Base-by-base conservation (phyloP, 2,888 invertebrate genomes). In the Mythimna impura region DNA sequence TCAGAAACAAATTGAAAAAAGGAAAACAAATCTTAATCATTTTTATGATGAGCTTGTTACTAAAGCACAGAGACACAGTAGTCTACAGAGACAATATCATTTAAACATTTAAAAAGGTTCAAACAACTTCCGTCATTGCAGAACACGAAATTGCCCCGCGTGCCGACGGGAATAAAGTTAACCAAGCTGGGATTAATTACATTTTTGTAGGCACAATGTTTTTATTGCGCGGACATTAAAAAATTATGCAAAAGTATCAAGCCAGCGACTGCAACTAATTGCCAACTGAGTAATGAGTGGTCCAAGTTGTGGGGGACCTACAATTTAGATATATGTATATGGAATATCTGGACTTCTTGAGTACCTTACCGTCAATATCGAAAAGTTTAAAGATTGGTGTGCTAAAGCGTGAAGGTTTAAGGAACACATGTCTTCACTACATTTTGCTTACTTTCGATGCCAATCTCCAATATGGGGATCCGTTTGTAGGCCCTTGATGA, bases 251-350 rank as follows among this genome's bases (percentile, higher is more conserved):
- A 30, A 30, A 55, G 30, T 47, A 66, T 50, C 70, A 22, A 72
- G 66, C 58, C 54, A 75, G 65, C n/a, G 34, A 66, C 72, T 78
- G 78, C 63, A 76, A 70, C 70, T 80, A 78, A 84, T 78, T 79
- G 72, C 80, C 57, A 70, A 55, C 70, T 73, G 75, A 64, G 36
- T 70, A 58, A 57, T 65, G 61, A 40, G 12, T 60, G 76, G 72
- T 54, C 55, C 52, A 77, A 68, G 69, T 78, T 62, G 63, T 17
- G 20, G 30, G 17, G 4, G 40, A 25, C 1, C 6, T 22, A 17
- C 9, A 20, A 17, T 17, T 57, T 57, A 2, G 12, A 7, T 47
- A 47, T 47, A 6, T 10, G 40, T 3, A 30, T 30, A 30, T 9
- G 8, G 14, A 54, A 17, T 55, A 55, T 55, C 55, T 55, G 25